Evolutionary conservation across 2,888 invertebrate species (phyloP).

Genomic region (Acrobasis consociella): DNA sequence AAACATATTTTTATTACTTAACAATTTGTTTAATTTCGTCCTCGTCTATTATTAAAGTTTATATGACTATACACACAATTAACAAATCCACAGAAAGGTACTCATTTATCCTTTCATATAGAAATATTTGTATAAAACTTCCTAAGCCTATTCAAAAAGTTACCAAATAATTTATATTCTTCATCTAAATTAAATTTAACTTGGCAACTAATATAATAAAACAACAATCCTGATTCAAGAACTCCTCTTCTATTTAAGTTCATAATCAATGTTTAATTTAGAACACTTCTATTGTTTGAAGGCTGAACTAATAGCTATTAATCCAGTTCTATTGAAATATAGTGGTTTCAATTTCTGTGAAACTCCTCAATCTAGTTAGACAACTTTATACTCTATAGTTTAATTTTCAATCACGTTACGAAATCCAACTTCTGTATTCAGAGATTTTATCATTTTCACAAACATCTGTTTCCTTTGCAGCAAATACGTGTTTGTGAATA

Average conservation of each 20-base stretch:
- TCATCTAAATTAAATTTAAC: background rate
- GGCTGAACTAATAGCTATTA: background rate
- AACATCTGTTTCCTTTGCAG: conserved; percentile 12
- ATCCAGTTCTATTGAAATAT: conserved; percentile 4
- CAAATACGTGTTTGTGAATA: background rate
- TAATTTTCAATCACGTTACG: background rate
- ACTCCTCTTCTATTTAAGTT: background rate
- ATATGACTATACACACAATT: too few species aligned
- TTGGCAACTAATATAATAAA: background rate
- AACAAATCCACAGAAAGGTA: too few species aligned
- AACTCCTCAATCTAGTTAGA: conserved; percentile 7
- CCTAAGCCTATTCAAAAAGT: background rate
- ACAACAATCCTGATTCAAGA: background rate
- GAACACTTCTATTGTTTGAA: conserved; percentile 6
- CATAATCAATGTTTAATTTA: conserved; percentile 1
- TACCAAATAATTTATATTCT: background rate
- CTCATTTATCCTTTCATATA: too few species aligned
- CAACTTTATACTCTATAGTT: background rate
- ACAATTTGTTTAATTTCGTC: too few species aligned
- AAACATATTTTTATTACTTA: too few species aligned
- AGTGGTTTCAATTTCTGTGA: conserved; percentile 3
- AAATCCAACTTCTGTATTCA: background rate
- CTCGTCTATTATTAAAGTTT: too few species aligned
- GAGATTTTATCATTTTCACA: conserved; percentile 1
- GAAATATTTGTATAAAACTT: too few species aligned